These are phyloP conservation scores for Pseudobourletiella spinata DNA, from an alignment of 1,140 invertebrate genomes.

Conservation along the genomic window DNA sequence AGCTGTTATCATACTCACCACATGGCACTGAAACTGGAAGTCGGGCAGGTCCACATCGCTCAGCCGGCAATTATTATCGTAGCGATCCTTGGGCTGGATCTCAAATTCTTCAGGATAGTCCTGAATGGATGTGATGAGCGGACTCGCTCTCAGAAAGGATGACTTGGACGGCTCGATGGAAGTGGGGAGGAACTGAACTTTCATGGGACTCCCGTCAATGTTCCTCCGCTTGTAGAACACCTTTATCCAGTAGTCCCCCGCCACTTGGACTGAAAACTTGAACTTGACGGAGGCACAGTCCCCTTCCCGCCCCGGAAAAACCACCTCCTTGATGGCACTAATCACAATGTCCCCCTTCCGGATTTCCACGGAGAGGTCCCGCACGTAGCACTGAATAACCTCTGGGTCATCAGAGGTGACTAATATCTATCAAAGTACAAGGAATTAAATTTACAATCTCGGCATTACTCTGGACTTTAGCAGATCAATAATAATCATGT, in stretches of 20 bases:
- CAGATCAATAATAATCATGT: background rate
- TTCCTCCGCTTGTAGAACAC: conserved; percentile 16
- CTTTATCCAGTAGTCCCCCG: conserved; percentile 29
- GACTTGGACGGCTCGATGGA: conserved; percentile 24
- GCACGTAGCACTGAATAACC: background rate
- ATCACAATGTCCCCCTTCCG: background rate
- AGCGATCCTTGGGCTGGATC: conserved; percentile 24
- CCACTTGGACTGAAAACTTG: conserved; percentile 25
- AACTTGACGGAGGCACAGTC: conserved; percentile 15
- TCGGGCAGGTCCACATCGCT: background rate
- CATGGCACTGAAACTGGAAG: background rate
- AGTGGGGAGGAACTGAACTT: conserved; percentile 18
- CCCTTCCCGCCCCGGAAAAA: background rate
- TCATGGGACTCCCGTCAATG: conserved; percentile 22
- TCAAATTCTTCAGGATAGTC: conserved; percentile 3
- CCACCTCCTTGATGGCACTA: background rate
- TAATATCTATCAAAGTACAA: background rate
- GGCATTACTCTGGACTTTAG: background rate
- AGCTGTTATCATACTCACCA: background rate
- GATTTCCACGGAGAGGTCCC: conserved; percentile 1
- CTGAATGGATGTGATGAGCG: conserved; percentile 13
- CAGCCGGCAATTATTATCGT: conserved; percentile 25
- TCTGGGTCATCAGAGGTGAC: background rate
- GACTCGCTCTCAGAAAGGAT: conserved; percentile 18
- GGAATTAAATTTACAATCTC: background rate